Percentiles rank a stretch among this genome's conserved stretches.
Conservation (phyloP, 2,113 vertebrate species). For the Dromas ardeola region DNA sequence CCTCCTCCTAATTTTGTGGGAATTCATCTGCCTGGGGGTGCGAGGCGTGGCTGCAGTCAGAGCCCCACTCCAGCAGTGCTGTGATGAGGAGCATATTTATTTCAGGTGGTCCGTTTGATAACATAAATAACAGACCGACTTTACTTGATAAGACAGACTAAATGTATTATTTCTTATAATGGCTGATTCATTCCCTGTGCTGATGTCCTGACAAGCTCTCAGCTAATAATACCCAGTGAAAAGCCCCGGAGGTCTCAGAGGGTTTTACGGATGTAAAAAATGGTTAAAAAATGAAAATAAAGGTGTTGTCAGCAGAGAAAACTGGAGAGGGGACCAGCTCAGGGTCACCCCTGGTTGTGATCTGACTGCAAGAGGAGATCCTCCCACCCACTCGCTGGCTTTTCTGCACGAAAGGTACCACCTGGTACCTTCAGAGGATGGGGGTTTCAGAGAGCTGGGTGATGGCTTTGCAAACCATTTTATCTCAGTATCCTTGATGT, state of each 20-base stretch:
- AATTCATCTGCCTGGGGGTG: background rate
- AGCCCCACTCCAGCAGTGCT: background rate
- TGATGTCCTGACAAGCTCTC: background rate
- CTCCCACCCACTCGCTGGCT: background rate
- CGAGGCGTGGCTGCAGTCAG: background rate
- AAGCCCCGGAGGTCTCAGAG: background rate
- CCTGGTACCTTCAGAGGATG: background rate
- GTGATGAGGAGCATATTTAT: background rate
- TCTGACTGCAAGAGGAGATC: fast-evolving
- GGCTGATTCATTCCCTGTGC: background rate
- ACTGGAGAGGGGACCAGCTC: background rate
- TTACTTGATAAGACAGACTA: background rate
- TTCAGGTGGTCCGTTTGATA: background rate
- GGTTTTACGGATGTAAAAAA: background rate
- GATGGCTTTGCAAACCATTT: background rate
- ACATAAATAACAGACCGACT: background rate
- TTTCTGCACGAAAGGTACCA: background rate
- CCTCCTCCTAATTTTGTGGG: background rate
- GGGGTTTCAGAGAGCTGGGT: background rate
- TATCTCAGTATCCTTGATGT: background rate
- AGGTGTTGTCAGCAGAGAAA: background rate
- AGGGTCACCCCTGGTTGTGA: background rate
- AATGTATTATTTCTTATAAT: background rate
- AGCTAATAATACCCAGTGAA: background rate
- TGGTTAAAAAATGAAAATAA: background rate